Conservation (phyloP, 2,888 invertebrate genomes). For the Spodoptera picta region DNA sequence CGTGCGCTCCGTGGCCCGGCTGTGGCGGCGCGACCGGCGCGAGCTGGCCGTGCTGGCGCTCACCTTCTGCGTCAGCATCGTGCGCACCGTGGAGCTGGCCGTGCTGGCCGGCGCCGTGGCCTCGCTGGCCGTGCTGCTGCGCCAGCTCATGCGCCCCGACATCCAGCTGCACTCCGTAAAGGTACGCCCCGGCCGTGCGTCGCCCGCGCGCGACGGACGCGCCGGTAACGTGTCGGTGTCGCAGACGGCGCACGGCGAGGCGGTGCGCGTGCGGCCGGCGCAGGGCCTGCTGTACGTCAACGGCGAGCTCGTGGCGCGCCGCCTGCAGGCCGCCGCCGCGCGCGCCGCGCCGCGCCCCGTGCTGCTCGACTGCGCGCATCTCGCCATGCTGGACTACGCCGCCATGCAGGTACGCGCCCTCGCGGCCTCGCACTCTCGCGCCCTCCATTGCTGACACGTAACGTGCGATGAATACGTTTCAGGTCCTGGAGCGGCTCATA, state of each 20-base stretch:
- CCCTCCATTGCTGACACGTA: no score
- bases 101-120: conserved; percentile 92
- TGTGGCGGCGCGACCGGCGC: conserved; percentile 89
- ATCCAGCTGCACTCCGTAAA: conserved; percentile 70
- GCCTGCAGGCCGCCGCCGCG: conserved; percentile 85
- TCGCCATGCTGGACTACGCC: conserved; percentile 90
- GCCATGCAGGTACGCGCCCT: conserved; percentile 56
- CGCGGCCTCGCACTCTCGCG: no score
- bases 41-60: conserved; percentile 91
- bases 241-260: conserved; percentile 63
- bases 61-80: conserved; percentile 90
- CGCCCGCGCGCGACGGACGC: background rate
- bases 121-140: conserved; percentile 90
- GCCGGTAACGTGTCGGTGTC: background rate
- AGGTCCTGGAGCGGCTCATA: conserved; percentile 89
- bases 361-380: conserved; percentile 90
- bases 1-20: conserved; percentile 75
- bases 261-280: conserved; percentile 87
- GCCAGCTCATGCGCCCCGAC: conserved; percentile 91
- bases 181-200: conserved; percentile 61
- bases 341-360: conserved; percentile 76
- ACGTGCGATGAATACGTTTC: conserved; percentile 38
- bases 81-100: conserved; percentile 93
- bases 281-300: conserved; percentile 92
- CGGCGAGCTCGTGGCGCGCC: conserved; percentile 89